Conservation (phyloP, 2,113 vertebrate species). For the Pseudolaguvia tuberculata region DNA sequence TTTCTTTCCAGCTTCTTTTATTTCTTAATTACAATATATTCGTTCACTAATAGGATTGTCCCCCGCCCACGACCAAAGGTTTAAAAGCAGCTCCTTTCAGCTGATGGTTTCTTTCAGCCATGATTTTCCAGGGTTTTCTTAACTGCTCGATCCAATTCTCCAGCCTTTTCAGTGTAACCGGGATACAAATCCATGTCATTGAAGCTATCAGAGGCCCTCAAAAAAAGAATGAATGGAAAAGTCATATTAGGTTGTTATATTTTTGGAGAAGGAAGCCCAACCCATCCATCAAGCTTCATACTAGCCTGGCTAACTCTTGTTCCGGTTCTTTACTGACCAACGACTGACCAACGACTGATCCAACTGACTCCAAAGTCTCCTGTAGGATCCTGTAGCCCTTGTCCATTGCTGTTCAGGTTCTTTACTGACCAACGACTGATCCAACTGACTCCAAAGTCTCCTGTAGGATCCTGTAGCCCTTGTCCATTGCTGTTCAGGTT, state of each 20-base stretch:
- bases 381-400: too few relatives aligned
- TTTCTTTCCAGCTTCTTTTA: slow-evolving; percentile 62
- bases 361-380: slow-evolving; percentile 29
- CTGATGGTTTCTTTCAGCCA: slow-evolving; percentile 73
- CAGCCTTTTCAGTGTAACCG: slow-evolving; percentile 71
- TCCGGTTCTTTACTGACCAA: background rate
- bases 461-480: too few relatives aligned
- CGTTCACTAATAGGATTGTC: slow-evolving; percentile 75
- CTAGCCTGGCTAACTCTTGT: slow-evolving; percentile 46
- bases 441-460: slow-evolving; percentile 27
- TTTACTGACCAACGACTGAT: background rate
- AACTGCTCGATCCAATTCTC: slow-evolving; percentile 74
- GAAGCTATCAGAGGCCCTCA: slow-evolving; percentile 69
- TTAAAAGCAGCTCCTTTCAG: slow-evolving; percentile 74
- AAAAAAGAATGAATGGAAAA: slow-evolving; percentile 68
- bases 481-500: background rate
- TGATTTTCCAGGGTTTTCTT: slow-evolving; percentile 76
- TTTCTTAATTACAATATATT: slow-evolving; percentile 74
- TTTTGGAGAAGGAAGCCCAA: slow-evolving; percentile 54
- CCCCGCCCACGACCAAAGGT: slow-evolving; percentile 68
- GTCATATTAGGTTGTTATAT: slow-evolving; percentile 69
- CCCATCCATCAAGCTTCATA: slow-evolving; percentile 52
- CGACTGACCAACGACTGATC: slow-evolving; percentile 28
- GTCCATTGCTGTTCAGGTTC: background rate
- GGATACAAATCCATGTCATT: slow-evolving; percentile 74